These are phyloP conservation scores for Pantherophis vulpinus DNA, from an alignment of 2,797 vertebrate species.

Conservation along the genomic window DNA sequence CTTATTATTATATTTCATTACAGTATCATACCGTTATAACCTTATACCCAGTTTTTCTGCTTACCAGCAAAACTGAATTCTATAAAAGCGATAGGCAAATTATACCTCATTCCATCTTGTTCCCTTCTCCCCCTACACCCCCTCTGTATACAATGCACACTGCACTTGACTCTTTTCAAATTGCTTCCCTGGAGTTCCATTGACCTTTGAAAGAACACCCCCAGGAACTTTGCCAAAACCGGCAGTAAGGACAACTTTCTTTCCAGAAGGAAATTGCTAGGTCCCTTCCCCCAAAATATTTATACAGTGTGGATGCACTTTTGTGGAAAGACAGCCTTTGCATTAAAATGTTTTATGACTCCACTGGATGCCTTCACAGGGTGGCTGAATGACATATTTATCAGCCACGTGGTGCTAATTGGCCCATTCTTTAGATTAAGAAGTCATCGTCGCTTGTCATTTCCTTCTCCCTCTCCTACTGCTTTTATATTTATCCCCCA, in stretches of 20 bases:
- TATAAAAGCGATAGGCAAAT: neutral
- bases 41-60: conserved; percentile 3
- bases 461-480: neutral
- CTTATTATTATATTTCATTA: neutral
- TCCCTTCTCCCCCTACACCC: neutral
- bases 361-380: conserved; percentile 23
- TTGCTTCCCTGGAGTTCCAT: conserved; percentile 47
- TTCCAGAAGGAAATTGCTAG: conserved; percentile 14
- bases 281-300: conserved; percentile 53
- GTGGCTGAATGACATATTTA: conserved; percentile 13
- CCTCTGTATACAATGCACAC: neutral
- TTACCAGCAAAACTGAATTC: conserved; percentile 27
- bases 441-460: conserved; percentile 9
- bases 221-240: conserved; percentile 27
- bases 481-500: neutral
- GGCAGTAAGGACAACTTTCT: conserved; percentile 17
- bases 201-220: conserved; percentile 35
- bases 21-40: neutral
- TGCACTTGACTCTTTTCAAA: conserved; percentile 39
- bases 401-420: conserved; percentile 37
- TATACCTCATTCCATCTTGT: neutral
- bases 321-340: conserved; percentile 32
- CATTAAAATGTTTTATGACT: conserved; percentile 62
- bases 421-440: conserved; percentile 29
- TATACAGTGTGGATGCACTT: conserved; percentile 51